phyloP scores from a whole-genome alignment of 2,113 vertebrate species.

The Sturnira hondurensis region DNA sequence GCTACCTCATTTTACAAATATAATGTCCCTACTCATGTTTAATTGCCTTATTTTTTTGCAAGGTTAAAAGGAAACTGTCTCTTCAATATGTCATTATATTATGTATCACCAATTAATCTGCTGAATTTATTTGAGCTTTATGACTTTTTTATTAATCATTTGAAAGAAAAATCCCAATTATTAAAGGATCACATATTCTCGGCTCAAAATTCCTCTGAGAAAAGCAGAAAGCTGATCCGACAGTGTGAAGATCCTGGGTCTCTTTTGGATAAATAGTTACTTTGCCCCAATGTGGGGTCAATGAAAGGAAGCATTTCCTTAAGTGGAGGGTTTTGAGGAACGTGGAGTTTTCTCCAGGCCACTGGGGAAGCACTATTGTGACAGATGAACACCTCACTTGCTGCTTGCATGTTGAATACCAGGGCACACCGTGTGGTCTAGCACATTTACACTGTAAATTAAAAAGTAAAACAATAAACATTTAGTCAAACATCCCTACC shows the following conservation, averaged over 20 bases:
- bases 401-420: not conserved
- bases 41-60: conserved; percentile 79
- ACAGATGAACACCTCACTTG: not conserved
- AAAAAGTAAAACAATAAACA: not conserved
- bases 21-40: conserved; percentile 77
- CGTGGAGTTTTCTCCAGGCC: not conserved
- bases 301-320: not conserved
- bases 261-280: not conserved
- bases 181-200: conserved; percentile 26
- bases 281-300: not conserved
- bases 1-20: conserved; percentile 71
- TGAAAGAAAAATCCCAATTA: conserved; percentile 77
- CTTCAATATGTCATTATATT: conserved; percentile 81
- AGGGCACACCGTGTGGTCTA: not conserved
- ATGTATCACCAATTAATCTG: conserved; percentile 77
- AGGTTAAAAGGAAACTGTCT: conserved; percentile 77
- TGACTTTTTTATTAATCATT: conserved; percentile 76
- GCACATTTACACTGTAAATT: not conserved
- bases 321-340: not conserved
- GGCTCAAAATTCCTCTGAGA: conserved; percentile 21
- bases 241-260: not conserved
- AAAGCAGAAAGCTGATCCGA: not conserved
- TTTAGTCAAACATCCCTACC: not conserved
- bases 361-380: not conserved
- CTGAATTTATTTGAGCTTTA: conserved; percentile 73